Base-by-base conservation (phyloP, 2,113 vertebrate species). In the Verasper variegatus region DNA sequence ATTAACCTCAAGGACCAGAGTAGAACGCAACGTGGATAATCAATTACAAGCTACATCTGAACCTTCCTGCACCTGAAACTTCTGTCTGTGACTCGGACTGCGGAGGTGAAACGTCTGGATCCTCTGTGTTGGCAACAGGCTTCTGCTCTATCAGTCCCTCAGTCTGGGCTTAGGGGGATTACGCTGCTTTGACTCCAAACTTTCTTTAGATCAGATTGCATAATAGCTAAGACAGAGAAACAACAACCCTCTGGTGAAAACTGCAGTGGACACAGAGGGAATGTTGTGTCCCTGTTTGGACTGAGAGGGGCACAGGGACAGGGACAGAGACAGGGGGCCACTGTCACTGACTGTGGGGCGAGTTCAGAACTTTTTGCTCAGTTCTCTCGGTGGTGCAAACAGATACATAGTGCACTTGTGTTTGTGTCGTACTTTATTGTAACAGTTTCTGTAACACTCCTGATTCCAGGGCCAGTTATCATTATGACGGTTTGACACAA, bases 151-250 rank as follows among this genome's bases (percentile, higher is more conserved):
- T 86, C 85, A 85, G 27, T 81, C 60, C 66, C 67, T 17, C 55
- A 37, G 81, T 86, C 86, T 79, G 71, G 76, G 64, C 74, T 83
- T 79, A 68, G 62, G 31, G 1, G 35, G 86, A 91, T 94, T 91
- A 89, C 24, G 45, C 52, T 86, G 91, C 88, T 90, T 89, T 89
- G 88, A 88, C 75, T 91, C 68, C 79, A 88, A 90, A 90, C 87
- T 70, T 85, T 76, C 68, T 68, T 69, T 70, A 70, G 74, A 23
- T 78, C 56, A 14, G 58, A 27, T 91, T 90, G 82, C 76, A 5
- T 82, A 90, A 91, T 63, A 56, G 57, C 74, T 59, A 85, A 86
- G 77, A 88, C 61, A 68, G 74, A 73, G 57, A 78, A 74, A 63
- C 45, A 80, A 83, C 23, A 2, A 24, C 23, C 59, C 65, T 84